A percentile compares a stretch with the other conserved stretches of the same genome.
phyloP scores from a whole-genome alignment of 2,797 vertebrate species.

The Anabacerthia variegaticeps region DNA sequence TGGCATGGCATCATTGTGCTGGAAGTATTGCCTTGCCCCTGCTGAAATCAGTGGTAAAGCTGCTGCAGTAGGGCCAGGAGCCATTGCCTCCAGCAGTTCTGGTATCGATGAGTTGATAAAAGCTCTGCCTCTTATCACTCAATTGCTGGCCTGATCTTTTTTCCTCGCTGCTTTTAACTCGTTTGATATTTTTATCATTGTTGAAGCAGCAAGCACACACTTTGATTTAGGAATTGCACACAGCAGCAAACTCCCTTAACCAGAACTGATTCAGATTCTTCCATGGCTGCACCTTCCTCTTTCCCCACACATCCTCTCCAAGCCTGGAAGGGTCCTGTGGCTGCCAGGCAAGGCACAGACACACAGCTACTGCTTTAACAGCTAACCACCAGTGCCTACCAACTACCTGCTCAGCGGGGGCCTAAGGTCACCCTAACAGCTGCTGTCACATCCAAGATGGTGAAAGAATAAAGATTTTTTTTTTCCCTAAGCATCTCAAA shows the following conservation, averaged over 20 bases:
- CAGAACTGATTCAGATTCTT: neutral
- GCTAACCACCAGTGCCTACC: neutral
- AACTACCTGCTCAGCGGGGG: neutral
- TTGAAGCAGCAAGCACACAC: neutral
- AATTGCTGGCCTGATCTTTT: neutral
- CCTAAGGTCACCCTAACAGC: neutral
- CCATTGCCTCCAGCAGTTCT: neutral
- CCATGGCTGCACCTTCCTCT: neutral
- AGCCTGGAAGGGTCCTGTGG: neutral
- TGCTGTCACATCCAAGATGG: neutral
- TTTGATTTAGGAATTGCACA: neutral
- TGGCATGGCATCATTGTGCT: accelerated
- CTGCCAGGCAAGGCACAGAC: neutral
- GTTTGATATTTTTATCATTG: neutral
- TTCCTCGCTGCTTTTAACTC: neutral
- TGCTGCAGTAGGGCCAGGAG: neutral
- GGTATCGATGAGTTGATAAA: neutral
- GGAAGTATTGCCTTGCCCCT: neutral
- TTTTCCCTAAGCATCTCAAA: neutral
- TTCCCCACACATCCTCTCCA: neutral
- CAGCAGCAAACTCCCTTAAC: neutral
- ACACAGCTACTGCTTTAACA: neutral
- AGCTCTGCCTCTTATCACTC: neutral
- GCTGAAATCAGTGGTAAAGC: neutral
- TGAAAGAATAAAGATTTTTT: neutral